phyloP scores from a whole-genome alignment of 2,113 vertebrate genomes.

The Saccopteryx bilineata region DNA sequence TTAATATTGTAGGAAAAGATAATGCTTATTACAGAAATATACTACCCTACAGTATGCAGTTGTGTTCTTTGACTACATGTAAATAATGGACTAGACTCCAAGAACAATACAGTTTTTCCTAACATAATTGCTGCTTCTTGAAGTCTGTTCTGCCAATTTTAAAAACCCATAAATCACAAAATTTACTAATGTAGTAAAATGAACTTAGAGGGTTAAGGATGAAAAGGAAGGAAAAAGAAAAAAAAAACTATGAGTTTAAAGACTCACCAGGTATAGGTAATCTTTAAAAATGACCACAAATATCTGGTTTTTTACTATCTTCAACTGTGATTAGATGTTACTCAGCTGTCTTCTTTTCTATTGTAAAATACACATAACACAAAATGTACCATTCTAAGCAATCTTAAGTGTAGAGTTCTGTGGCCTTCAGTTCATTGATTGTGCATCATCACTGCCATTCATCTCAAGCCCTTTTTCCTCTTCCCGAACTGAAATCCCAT shows the following conservation, averaged over 20 bases:
- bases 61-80: conserved; percentile 5
- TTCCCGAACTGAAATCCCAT: conserved; percentile 36
- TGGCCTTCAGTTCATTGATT: conserved; percentile 21
- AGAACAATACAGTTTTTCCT: conserved; percentile 31
- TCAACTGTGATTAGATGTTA: conserved; percentile 34
- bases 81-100: background rate
- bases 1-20: conserved; percentile 50
- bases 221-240: conserved; percentile 7
- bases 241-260: conserved; percentile 43
- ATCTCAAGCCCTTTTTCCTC: background rate
- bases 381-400: background rate
- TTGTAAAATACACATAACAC: conserved; percentile 40
- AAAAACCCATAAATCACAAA: conserved; percentile 53
- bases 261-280: background rate
- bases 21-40: conserved; percentile 56
- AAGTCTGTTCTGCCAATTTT: conserved; percentile 16
- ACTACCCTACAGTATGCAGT: conserved; percentile 3
- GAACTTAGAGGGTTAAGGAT: background rate
- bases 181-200: conserved; percentile 51
- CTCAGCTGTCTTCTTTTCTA: background rate
- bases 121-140: conserved; percentile 41
- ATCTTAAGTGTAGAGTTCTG: conserved; percentile 12
- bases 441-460: background rate
- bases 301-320: background rate
- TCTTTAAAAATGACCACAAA: background rate